Evolutionary conservation across 2,797 vertebrate species (phyloP).

Genomic region (Rallus crepitans): DNA sequence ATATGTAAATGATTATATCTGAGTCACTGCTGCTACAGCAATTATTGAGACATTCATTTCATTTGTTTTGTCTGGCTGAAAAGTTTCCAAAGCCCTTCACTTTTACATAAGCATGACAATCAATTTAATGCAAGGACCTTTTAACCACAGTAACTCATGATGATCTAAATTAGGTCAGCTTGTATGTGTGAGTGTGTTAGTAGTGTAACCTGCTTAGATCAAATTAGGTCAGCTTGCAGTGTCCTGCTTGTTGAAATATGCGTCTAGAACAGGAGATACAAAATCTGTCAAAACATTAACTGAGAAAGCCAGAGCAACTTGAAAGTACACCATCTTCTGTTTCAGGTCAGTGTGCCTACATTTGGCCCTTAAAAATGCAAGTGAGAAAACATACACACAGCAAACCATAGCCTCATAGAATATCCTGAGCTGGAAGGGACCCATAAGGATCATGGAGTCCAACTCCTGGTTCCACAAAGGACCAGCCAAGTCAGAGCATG

Average conservation of each 20-base stretch:
- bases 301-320: not conserved
- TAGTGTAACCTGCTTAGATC: not conserved
- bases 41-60: not conserved
- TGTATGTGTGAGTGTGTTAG: not conserved
- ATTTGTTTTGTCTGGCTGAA: not conserved
- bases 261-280: not conserved
- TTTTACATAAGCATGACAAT: not conserved
- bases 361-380: not conserved
- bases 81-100: not conserved
- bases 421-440: no score
- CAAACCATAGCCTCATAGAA: no score
- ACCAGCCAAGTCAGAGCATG: no score
- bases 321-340: not conserved
- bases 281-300: not conserved
- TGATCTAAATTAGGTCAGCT: constrained; percentile 62
- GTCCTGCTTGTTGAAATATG: not conserved
- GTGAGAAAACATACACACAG: not conserved
- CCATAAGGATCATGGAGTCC: no score
- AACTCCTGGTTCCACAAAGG: no score
- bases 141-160: not conserved
- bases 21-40: not conserved
- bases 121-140: not conserved
- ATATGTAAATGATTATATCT: not conserved
- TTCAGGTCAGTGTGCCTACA: not conserved
- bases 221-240: constrained; percentile 58